phyloP scores from a whole-genome alignment of 1,140 invertebrate species.

The Meloidogyne chitwoodi region DNA sequence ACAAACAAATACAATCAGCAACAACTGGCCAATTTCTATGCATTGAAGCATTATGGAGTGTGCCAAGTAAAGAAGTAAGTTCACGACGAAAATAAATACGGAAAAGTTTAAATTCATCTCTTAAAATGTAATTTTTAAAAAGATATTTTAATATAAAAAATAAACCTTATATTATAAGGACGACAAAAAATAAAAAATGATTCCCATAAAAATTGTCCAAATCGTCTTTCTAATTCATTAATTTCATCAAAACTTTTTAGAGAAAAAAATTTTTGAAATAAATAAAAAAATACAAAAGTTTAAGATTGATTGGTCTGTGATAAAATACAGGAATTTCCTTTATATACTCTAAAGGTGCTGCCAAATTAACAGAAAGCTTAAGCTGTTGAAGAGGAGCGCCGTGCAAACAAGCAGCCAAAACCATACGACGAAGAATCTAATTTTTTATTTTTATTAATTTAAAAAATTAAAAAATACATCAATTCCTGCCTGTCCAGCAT shows the following conservation, averaged over 20 bases:
- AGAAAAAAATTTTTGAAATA: neutral
- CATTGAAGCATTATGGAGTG: neutral
- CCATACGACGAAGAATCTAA: slow-evolving; percentile 9
- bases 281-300: neutral
- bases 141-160: neutral
- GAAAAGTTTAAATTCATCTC: neutral
- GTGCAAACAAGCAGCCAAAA: neutral
- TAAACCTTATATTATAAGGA: neutral
- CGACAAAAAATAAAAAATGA: slow-evolving; percentile 9
- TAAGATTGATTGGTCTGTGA: neutral
- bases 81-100: slow-evolving; percentile 6
- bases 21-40: slow-evolving; percentile 5
- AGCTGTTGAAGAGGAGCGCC: neutral
- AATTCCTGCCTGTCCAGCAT: neutral
- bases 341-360: neutral
- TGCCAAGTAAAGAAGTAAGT: neutral
- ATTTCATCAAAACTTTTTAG: neutral
- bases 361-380: neutral
- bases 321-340: neutral
- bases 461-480: slow-evolving; percentile 2
- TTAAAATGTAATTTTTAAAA: no score
- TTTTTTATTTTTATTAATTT: neutral
- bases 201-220: slow-evolving; percentile 3
- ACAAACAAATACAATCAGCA: slow-evolving; percentile 1
- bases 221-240: slow-evolving; percentile 10